Percentiles rank a stretch among this genome's conserved stretches.
phyloP scores from a whole-genome alignment of 2,797 vertebrate species.

The Hirundo rustica region DNA sequence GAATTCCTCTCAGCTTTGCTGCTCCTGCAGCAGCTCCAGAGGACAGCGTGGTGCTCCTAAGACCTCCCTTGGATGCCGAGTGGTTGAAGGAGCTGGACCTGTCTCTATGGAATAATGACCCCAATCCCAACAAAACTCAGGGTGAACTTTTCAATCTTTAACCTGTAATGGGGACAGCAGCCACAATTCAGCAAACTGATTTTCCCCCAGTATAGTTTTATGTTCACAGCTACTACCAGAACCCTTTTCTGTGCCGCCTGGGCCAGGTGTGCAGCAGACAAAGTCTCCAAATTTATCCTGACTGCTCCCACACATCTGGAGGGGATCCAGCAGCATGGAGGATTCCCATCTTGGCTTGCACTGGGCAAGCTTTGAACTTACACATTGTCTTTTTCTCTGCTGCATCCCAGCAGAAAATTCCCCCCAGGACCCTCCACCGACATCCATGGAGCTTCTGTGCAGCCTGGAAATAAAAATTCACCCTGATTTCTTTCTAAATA shows the following conservation, averaged over 20 bases:
- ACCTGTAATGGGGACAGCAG: neutral
- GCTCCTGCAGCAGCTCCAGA: neutral
- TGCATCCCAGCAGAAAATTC: neutral
- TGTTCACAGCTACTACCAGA: neutral
- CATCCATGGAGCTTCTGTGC: neutral
- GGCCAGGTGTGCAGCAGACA: neutral
- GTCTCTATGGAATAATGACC: accelerated
- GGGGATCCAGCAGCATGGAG: accelerated
- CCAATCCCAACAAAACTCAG: neutral
- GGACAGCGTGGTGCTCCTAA: neutral
- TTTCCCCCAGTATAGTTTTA: neutral
- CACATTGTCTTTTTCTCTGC: neutral
- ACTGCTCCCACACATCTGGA: neutral
- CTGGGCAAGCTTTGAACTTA: neutral
- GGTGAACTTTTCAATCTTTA: neutral
- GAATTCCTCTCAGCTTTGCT: neutral
- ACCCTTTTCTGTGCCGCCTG: neutral
- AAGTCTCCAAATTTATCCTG: neutral
- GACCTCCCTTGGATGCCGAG: accelerated
- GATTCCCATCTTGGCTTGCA: neutral
- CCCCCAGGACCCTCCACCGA: neutral
- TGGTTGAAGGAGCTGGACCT: neutral
- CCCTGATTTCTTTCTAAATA: neutral
- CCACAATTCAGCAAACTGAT: neutral
- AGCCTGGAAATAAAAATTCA: neutral